A percentile compares a stretch with the other conserved stretches of the same genome.
phyloP scores from a whole-genome alignment of 1,140 invertebrate species.

The Heliconius hewitsoni region DNA sequence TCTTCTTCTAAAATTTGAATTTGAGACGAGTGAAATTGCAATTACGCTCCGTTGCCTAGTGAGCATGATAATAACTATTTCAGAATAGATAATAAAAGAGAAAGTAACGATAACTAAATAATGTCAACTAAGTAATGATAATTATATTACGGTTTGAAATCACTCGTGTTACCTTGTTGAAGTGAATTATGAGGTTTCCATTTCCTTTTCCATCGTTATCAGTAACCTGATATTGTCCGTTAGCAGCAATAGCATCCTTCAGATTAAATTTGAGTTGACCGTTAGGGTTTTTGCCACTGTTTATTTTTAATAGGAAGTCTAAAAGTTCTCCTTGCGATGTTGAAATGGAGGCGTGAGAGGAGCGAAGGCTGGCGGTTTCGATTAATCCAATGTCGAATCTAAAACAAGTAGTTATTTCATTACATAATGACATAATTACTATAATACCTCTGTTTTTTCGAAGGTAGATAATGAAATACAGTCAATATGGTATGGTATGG shows the following conservation, averaged over 20 bases:
- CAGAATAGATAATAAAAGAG: no score
- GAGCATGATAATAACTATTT: no score
- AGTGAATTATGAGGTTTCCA: slow-evolving; percentile 77
- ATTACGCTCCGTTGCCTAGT: no score
- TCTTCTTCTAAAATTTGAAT: no score
- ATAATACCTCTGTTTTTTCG: no score
- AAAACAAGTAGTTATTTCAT: slow-evolving; percentile 6
- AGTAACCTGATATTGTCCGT: slow-evolving; percentile 82
- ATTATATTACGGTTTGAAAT: no score
- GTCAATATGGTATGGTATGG: no score
- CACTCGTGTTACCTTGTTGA: slow-evolving; percentile 64
- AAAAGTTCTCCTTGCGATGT: slow-evolving; percentile 79
- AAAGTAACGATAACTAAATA: no score
- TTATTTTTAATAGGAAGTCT: slow-evolving; percentile 80
- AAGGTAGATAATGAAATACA: no score
- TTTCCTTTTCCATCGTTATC: slow-evolving; percentile 83
- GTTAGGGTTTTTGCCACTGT: slow-evolving; percentile 60
- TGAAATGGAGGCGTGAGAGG: slow-evolving; percentile 79
- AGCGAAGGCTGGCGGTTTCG: slow-evolving; percentile 76
- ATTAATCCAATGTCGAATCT: slow-evolving; percentile 82
- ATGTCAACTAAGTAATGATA: no score
- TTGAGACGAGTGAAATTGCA: no score
- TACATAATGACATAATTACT: not conserved
- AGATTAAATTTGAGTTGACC: slow-evolving; percentile 81
- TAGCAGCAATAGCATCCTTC: slow-evolving; percentile 80